Base-by-base conservation (phyloP, 2,888 invertebrate species). In the Hirtodrosophila histrioides region DNA sequence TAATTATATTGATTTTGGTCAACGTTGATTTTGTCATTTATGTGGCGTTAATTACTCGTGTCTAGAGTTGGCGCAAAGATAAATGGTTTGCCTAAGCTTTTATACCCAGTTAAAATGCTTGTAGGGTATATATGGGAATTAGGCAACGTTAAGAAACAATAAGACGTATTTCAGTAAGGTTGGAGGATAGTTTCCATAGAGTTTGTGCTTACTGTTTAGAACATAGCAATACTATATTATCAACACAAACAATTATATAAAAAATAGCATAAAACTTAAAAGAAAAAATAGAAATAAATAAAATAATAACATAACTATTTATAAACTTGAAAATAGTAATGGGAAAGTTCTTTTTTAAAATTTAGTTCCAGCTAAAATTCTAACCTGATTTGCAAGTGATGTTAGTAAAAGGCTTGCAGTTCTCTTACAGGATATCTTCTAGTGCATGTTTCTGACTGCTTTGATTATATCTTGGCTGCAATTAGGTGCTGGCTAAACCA, bases 1-100 rank as follows among this genome's bases (percentile, higher is more conserved):
- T 87, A 85, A 73, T 87, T 82, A 69, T 72, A 87, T 84, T 69
- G 88, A 83, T 83, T 85, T 31, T 43, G 54, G 17, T 27, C 4
- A 29, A 39, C 35, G 44, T 55, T 39, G 55, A 35, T 63, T 49
- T 35, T 67, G 62, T 62, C 62, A 56, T 51, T 68, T 55, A 55
- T 67, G 55, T 12, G 43, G 48, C 61, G 64, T 68, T 83, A 79
- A 83, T 83, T 77, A 68, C 58, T 45, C 41, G 62, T 70, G 67
- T 60, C 63, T 57, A 49, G 69, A 62, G 65, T 62, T 36, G 10
- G 41, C 24, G 23, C 10, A 31, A 78, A 69, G 80, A 78, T 69
- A 72, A 80, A 80, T 80, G 69, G 67, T 49, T 74, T 40, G n/a
- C 9, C 27, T 10, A 29, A 43, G 23, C 27, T 23, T 1, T 8